phyloP scores from a whole-genome alignment of 2,797 vertebrate genomes.

The Scyliorhinus canicula region DNA sequence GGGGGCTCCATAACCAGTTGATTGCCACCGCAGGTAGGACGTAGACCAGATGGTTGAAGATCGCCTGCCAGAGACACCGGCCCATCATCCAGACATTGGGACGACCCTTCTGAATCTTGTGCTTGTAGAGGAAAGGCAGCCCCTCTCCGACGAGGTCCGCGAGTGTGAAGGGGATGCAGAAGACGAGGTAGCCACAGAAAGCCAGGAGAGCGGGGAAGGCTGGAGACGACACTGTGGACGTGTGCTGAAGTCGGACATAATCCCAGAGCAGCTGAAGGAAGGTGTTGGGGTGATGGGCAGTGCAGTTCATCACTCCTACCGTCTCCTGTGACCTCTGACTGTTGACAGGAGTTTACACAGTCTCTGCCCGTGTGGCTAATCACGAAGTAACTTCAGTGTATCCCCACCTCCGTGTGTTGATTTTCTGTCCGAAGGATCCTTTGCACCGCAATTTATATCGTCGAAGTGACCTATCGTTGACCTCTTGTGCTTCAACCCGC shows the following conservation, averaged over 20 bases:
- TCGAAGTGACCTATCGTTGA: neutral
- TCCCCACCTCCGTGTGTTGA: neutral
- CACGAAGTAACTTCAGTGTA: neutral
- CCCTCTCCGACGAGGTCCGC: constrained; percentile 57
- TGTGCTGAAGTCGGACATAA: constrained; percentile 46
- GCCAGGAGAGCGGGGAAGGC: constrained; percentile 57
- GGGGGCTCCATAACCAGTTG: constrained; percentile 56
- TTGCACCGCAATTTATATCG: neutral
- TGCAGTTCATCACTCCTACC: neutral
- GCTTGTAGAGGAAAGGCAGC: constrained; percentile 51
- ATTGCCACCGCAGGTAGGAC: constrained; percentile 39
- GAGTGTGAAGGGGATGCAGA: constrained; percentile 40
- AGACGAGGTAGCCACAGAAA: constrained; percentile 56
- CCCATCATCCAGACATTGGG: constrained; percentile 57
- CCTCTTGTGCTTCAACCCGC: neutral
- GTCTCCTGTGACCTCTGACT: neutral
- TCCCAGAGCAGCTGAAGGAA: constrained; percentile 41
- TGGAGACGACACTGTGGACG: constrained; percentile 53
- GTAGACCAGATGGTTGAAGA: constrained; percentile 43
- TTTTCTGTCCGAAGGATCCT: neutral
- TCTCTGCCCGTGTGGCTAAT: neutral
- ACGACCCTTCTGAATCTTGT: constrained; percentile 62
- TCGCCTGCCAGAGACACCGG: constrained; percentile 49
- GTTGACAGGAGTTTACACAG: constrained; percentile 50
- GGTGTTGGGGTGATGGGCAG: neutral